phyloP scores from a whole-genome alignment of 2,113 vertebrate genomes.

The Enhydra lutris region DNA sequence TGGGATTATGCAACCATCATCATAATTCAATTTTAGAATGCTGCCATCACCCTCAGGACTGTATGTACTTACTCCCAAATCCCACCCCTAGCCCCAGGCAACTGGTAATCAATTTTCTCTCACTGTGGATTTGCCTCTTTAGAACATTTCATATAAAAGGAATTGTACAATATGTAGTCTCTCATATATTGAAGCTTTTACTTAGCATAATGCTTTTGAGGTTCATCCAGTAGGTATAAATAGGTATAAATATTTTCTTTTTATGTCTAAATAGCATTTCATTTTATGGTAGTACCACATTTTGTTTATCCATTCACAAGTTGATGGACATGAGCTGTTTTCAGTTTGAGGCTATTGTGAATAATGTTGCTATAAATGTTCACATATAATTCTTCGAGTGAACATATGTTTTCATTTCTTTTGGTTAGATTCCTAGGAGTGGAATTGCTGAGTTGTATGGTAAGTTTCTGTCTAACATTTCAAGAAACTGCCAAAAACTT shows the following conservation, averaged over 20 bases:
- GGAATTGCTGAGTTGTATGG: not conserved
- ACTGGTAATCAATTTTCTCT: not conserved
- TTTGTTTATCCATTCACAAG: not conserved
- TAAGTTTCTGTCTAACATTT: not conserved
- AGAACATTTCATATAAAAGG: not conserved
- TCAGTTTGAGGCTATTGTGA: not conserved
- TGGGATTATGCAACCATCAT: not conserved
- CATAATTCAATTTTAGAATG: not conserved
- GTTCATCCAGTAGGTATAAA: not conserved
- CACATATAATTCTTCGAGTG: not conserved
- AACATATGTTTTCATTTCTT: conserved; percentile 7
- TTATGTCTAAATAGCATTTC: not conserved
- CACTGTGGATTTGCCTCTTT: not conserved
- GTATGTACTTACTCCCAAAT: not conserved
- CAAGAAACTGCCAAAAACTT: not conserved
- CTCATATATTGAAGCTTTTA: not conserved
- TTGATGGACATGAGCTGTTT: not conserved
- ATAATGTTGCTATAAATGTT: not conserved
- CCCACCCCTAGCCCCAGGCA: not conserved
- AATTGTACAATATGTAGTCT: not conserved
- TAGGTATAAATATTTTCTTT: not conserved
- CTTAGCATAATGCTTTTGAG: not conserved
- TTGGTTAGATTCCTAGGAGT: not conserved
- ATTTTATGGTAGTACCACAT: not conserved
- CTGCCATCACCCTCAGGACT: not conserved